A percentile compares a stretch with the other conserved stretches of the same genome.
These are phyloP conservation scores for Toxotes jaculatrix DNA, from an alignment of 2,113 vertebrate genomes.

Conservation along the genomic window DNA sequence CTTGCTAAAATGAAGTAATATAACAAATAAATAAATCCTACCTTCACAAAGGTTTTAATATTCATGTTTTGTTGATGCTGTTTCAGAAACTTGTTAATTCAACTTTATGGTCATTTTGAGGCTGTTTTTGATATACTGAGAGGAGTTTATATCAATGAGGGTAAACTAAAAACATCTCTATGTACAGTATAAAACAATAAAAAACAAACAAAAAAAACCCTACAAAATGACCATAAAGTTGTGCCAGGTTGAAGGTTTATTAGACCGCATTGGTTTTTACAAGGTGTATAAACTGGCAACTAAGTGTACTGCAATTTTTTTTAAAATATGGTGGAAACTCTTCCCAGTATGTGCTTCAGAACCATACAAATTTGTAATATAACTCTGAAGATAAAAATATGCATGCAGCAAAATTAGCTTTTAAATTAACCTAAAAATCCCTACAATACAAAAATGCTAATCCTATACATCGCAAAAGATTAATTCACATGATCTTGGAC, in stretches of 20 bases:
- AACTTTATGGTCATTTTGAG: not conserved
- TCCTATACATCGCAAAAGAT: not conserved
- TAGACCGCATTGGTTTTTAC: not conserved
- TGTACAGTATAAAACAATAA: too few species aligned
- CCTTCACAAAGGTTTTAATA: not conserved
- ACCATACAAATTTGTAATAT: not conserved
- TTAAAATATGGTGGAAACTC: not conserved
- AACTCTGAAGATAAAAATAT: not conserved
- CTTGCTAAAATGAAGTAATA: not conserved
- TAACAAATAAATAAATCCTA: not conserved
- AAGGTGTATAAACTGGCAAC: conserved; percentile 5
- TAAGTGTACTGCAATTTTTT: conserved; percentile 5
- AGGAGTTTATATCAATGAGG: too few species aligned
- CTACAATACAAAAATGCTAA: not conserved
- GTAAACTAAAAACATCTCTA: too few species aligned
- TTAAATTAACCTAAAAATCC: not conserved
- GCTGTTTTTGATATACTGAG: not conserved
- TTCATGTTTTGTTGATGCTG: not conserved
- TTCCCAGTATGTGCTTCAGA: not conserved
- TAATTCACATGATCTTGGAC: not conserved
- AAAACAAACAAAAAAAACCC: not conserved
- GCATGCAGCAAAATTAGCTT: not conserved
- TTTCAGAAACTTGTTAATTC: not conserved
- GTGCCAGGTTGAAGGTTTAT: not conserved
- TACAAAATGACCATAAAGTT: not conserved